Evolutionary conservation across 2,797 vertebrate genomes (phyloP).

Genomic region (Acestrorhynchus altus): DNA sequence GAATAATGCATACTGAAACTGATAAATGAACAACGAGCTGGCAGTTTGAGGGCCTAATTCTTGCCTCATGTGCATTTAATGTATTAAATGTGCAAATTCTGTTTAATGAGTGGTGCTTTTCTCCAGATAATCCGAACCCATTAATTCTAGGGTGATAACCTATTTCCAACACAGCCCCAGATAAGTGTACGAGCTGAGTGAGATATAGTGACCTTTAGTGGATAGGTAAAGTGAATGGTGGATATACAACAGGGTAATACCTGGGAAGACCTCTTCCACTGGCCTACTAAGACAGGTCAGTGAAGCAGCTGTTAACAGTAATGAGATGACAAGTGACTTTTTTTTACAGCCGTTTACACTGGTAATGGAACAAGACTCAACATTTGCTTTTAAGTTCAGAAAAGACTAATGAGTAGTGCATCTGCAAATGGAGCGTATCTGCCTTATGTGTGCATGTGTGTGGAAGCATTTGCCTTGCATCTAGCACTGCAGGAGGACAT

Average conservation of each 20-base stretch:
- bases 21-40: background rate
- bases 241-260: slow-evolving; percentile 43
- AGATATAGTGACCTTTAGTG: slow-evolving; percentile 26
- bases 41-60: background rate
- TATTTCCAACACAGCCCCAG: slow-evolving; percentile 15
- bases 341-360: slow-evolving; percentile 50
- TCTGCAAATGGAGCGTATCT: slow-evolving; percentile 40
- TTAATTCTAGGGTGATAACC: slow-evolving; percentile 21
- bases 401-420: slow-evolving; percentile 30
- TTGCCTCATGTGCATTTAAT: background rate
- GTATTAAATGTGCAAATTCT: background rate
- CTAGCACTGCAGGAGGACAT: slow-evolving; percentile 25
- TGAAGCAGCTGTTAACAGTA: slow-evolving; percentile 49
- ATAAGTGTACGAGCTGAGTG: slow-evolving; percentile 32
- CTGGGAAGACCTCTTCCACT: slow-evolving; percentile 40
- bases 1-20: background rate
- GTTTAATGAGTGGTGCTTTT: slow-evolving; percentile 35
- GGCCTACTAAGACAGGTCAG: slow-evolving; percentile 52
- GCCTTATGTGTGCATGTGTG: slow-evolving; percentile 11
- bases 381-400: slow-evolving; percentile 56
- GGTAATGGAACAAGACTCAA: slow-evolving; percentile 53
- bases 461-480: slow-evolving; percentile 14
- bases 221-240: slow-evolving; percentile 3
- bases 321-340: slow-evolving; percentile 57
- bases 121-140: slow-evolving; percentile 3